A percentile compares a stretch with the other conserved stretches of the same genome.
phyloP scores from a whole-genome alignment of 2,888 invertebrate species.

The Tinea trinotella region DNA sequence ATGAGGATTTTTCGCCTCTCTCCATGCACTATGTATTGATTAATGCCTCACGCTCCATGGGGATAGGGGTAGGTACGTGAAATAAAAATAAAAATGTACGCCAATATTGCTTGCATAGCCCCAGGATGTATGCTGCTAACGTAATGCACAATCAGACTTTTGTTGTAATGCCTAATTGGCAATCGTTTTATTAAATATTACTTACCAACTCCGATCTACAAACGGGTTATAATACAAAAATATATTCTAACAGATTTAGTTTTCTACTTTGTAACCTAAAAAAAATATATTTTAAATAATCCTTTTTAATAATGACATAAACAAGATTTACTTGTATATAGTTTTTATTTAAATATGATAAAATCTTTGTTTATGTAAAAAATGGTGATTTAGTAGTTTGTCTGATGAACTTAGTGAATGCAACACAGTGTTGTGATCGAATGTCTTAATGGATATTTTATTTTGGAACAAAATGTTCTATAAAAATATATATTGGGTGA shows the following conservation, averaged over 20 bases:
- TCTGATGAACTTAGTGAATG: not conserved
- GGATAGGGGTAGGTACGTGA: not conserved
- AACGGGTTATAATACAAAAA: too few species aligned
- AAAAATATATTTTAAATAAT: too few species aligned
- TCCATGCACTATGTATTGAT: constrained; percentile 14
- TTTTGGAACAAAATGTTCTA: not conserved
- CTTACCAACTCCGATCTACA: too few species aligned
- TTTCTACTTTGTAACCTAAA: too few species aligned
- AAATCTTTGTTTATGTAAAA: too few species aligned
- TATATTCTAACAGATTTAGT: too few species aligned
- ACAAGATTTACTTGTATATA: too few species aligned
- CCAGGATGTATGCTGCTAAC: not conserved
- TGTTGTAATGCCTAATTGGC: too few species aligned
- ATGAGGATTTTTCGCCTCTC: constrained; percentile 15
- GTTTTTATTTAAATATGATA: too few species aligned
- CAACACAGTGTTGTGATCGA: constrained; percentile 2
- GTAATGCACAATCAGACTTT: not conserved
- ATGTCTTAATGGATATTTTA: constrained; percentile 15
- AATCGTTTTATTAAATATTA: too few species aligned
- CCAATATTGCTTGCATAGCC: constrained; percentile 12
- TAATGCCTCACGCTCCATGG: constrained; percentile 2
- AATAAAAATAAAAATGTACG: constrained; percentile 16
- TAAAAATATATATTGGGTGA: not conserved
- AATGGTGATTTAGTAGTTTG: not conserved
- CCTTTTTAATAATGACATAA: too few species aligned